Evolutionary conservation across 2,113 vertebrate species (phyloP).

Genomic region (Sclerurus mexicanus): DNA sequence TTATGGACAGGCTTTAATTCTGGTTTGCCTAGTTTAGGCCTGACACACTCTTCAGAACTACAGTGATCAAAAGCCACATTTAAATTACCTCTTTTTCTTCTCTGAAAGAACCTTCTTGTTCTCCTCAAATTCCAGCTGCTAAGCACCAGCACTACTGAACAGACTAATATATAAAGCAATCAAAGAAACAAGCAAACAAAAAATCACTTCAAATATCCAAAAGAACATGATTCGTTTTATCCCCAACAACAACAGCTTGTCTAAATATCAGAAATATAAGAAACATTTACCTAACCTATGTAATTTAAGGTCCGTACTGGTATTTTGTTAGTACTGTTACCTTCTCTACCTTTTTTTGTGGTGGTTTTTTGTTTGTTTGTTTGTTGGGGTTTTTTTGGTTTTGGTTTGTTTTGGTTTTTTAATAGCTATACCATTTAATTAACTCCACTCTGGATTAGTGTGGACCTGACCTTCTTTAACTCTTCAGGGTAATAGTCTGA

Average conservation of each 20-base stretch:
- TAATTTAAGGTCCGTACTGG: neutral
- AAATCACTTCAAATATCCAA: neutral
- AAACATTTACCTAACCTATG: neutral
- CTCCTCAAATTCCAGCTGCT: neutral
- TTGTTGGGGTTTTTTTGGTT: too few relatives aligned
- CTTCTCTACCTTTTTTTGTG: neutral
- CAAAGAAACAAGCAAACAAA: neutral
- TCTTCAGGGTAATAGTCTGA: neutral
- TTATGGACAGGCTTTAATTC: neutral
- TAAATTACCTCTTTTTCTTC: neutral
- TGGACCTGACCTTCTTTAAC: neutral
- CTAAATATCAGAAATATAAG: neutral
- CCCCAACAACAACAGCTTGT: neutral
- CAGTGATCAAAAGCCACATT: neutral
- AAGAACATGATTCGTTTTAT: neutral
- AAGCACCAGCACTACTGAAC: neutral
- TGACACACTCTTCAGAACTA: neutral
- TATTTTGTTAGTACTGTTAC: neutral
- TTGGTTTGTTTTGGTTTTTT: neutral
- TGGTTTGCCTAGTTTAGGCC: neutral
- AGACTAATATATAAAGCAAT: neutral
- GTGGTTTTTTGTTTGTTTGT: neutral
- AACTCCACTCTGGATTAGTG: neutral
- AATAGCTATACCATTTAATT: neutral
- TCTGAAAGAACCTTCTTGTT: neutral